Base-by-base conservation (phyloP, 1,140 invertebrate genomes). In the Ericerus pela region DNA sequence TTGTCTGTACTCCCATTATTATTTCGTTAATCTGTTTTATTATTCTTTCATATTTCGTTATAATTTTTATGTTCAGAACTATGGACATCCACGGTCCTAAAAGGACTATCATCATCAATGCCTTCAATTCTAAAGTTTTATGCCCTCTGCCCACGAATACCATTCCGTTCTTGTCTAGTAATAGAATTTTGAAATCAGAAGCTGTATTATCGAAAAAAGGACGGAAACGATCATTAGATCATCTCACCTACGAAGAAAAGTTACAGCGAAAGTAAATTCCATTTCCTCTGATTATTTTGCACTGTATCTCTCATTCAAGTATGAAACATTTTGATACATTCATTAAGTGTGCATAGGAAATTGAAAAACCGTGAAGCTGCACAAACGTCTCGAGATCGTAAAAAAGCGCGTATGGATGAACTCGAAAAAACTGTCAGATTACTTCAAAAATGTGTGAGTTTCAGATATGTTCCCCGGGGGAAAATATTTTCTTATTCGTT, bases 331-430 rank as follows among this genome's bases (percentile, higher is more conserved):
- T 22, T 18, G 6, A 30, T 30, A 8, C 22, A 41, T 24, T n/a
- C 12, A 4, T 24, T 14, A 14, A 10, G 22, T 47, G 8, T 47
- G 71, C 70, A 53, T 66, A 93, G 94, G 69, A 97, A 97, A 74
- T 67, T 97, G 61, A 97, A 96, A 69, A 98, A 97, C 68, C 75
- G 94, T 63, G 89, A 96, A 14, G 94, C 95, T 31, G 95, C 95
- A n/a, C 94, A 98, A 69, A 94, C 88, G 36, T 96, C 94, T 0
- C 75, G 95, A 53, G 95, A 98, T 69, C 77, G 91, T n/a, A 97
- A 97, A 66, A 96, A 96, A 69, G 85, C 85, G 0, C 82, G 83
- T 67, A 82, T 96, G 76, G 81, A 86, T 58, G 84, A 91, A 62
- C 78, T 96, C 69, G 91, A 96, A 71, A 69, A 72, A 12, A 76